Evolutionary conservation across 2,113 vertebrate species (phyloP).

Genomic region (Psittacara wagleri): DNA sequence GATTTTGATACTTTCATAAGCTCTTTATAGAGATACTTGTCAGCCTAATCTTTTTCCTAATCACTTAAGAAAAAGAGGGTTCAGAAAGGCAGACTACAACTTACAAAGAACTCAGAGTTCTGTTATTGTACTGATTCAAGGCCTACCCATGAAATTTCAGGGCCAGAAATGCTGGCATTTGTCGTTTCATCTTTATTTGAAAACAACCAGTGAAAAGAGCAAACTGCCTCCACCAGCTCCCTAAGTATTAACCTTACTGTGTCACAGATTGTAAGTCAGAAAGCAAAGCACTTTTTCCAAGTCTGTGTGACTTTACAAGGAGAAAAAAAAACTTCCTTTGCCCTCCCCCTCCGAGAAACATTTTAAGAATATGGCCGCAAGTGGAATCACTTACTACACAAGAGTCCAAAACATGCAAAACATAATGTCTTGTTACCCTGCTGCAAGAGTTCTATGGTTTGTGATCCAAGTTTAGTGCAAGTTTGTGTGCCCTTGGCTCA

Average conservation of each 20-base stretch:
- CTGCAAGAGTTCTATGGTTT: not conserved
- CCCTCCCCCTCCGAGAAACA: not conserved
- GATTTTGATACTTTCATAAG: not conserved
- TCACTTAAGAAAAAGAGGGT: not conserved
- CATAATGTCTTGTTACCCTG: rapidly evolving
- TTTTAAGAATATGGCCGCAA: not conserved
- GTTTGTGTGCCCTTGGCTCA: not conserved
- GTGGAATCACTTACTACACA: not conserved
- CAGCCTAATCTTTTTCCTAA: not conserved
- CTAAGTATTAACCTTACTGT: not conserved
- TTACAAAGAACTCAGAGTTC: not conserved
- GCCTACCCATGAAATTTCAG: not conserved
- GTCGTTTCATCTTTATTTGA: not conserved
- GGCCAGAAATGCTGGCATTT: not conserved
- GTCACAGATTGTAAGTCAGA: not conserved
- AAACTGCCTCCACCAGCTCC: not conserved
- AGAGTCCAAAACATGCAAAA: not conserved
- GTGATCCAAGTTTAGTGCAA: not conserved
- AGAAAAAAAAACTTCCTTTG: not conserved
- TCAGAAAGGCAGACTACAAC: not conserved
- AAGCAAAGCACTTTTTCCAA: not conserved
- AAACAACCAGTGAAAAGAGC: not conserved
- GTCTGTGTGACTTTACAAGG: not conserved
- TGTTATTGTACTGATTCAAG: not conserved
- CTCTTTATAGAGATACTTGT: not conserved